Percentiles rank a stretch among this genome's conserved stretches.
phyloP scores from a whole-genome alignment of 2,113 vertebrate genomes.

The Xyliphius kryptos region DNA sequence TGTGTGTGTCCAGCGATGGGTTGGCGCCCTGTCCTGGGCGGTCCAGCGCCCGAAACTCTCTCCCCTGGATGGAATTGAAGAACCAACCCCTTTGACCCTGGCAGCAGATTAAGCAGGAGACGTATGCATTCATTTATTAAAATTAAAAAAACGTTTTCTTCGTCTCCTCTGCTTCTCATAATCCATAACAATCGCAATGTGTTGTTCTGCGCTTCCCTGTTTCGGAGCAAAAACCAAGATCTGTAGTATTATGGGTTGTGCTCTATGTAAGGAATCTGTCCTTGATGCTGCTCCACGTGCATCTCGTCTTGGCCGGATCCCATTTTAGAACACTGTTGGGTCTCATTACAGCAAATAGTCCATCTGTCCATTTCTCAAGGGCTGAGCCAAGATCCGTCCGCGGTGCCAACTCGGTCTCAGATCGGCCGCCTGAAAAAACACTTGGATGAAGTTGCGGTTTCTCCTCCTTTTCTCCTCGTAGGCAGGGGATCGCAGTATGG shows the following conservation, averaged over 20 bases:
- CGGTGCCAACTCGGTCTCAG: conserved; percentile 34
- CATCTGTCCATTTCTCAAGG: conserved; percentile 54
- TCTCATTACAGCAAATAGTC: conserved; percentile 59
- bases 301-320: conserved; percentile 36
- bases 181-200: no score
- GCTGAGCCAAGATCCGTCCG: conserved; percentile 31
- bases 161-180: no score
- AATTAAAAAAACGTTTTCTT: no score
- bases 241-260: not conserved
- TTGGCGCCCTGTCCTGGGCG: no score
- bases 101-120: no score
- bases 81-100: no score
- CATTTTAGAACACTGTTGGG: conserved; percentile 48
- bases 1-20: no score
- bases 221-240: no score
- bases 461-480: not conserved
- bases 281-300: conserved; percentile 20
- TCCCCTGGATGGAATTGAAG: no score
- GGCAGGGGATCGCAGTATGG: not conserved
- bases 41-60: no score
- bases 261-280: conserved; percentile 22
- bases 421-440: conserved; percentile 39
- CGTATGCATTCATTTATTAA: no score
- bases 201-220: no score
- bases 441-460: conserved; percentile 13